phyloP scores from a whole-genome alignment of 2,113 vertebrate genomes.

The Pardalotus punctatus region DNA sequence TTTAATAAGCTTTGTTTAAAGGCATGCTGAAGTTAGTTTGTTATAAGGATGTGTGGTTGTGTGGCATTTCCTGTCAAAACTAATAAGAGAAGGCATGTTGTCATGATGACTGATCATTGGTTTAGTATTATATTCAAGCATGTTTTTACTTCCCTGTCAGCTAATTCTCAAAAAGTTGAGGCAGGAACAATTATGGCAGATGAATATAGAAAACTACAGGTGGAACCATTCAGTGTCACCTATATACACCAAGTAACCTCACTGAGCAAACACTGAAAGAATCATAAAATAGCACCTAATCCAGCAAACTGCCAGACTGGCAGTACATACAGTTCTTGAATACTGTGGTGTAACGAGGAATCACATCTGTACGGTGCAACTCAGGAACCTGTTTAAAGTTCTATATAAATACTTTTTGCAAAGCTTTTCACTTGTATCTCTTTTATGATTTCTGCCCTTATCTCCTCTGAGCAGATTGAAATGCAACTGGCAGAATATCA shows the following conservation, averaged over 20 bases:
- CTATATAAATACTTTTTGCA: not conserved
- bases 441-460: not conserved
- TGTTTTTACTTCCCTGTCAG: not conserved
- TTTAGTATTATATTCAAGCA: not conserved
- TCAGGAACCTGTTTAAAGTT: not conserved
- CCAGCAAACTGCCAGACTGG: not conserved
- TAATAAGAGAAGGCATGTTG: not conserved
- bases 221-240: not conserved
- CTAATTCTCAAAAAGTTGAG: not conserved
- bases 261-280: not conserved
- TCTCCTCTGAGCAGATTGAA: constrained; percentile 76
- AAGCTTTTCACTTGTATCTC: not conserved
- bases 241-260: not conserved
- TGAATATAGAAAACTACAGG: not conserved
- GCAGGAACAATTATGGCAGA: not conserved
- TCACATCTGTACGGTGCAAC: not conserved
- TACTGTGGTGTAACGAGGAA: not conserved
- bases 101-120: not conserved
- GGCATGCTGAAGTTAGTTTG: not conserved
- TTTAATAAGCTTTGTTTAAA: not conserved
- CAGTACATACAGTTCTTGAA: not conserved
- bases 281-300: not conserved
- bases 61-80: not conserved
- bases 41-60: not conserved
- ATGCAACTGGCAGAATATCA: constrained; percentile 86